Evolutionary conservation across 2,888 invertebrate genomes (phyloP), one percentile per base, ranked within the genome.

Genomic region (Plebejus melissa): DNA sequence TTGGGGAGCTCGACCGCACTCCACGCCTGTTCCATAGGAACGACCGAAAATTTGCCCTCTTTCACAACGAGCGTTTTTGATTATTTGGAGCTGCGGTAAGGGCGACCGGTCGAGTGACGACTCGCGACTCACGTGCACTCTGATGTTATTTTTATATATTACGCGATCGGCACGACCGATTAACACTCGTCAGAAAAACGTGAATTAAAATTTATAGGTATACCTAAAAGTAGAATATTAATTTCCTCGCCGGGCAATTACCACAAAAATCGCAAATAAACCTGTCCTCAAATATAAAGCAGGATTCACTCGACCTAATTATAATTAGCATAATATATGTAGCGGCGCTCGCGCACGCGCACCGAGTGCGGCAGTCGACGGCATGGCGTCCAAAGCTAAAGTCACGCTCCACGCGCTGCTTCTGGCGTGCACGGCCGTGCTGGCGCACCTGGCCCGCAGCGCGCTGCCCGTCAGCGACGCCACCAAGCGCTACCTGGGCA

Each of bases 341-440:
- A 65, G 65, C 65, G 65, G 3, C 65, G 60, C 22, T 5, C 41
- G 9, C 41, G 9, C 70, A 41, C 41, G 22, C 70, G 70, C 75
- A 58, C 60, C 74, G 50, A 74, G 76, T 80, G 1, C 28, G 65
- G 11, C 84, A 85, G 86, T 86, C 78, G 80, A 74, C 79, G 83
- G 46, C 77, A 86, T 86, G 86, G 75, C 83, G 77, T 81, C 81
- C 74, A 85, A 84, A 82, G 81, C 79, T 54, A 80, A 81, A 75
- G 79, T 83, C 81, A 84, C 82, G 71, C 79, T 79, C 11, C 82
- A 82, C 75, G 74, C 83, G n/a, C 76, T 86, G 13, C 60, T 85
- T 0, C 76, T 83, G 16, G 78, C 81, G 0, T 60, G 81, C 11
- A 80, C 77, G 46, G 65, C 80, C 50, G 76, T 81, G 58, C 50